Evolutionary conservation across 2,113 vertebrate genomes (phyloP).

Genomic region (Myrmecobius fasciatus): DNA sequence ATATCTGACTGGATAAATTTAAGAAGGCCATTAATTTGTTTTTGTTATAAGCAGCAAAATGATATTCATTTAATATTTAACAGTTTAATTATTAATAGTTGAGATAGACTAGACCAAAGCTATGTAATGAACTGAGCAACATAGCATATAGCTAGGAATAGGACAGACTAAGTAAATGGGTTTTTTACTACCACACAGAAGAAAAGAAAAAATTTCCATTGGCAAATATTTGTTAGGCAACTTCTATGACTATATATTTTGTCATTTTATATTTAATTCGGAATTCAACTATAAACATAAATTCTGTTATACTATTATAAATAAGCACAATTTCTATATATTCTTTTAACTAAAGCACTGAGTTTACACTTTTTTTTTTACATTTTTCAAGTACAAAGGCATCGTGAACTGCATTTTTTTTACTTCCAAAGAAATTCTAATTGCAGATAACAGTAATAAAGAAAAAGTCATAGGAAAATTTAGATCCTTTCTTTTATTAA

Average conservation of each 20-base stretch:
- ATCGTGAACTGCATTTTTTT: background rate
- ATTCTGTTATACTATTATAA: background rate
- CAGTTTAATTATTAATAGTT: background rate
- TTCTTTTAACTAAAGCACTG: background rate
- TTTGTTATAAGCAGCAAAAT: background rate
- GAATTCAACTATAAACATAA: conserved; percentile 1
- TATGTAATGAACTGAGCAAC: background rate
- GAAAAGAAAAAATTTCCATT: background rate
- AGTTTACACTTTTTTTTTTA: background rate
- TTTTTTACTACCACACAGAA: background rate
- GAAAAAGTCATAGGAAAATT: background rate
- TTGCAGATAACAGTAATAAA: background rate
- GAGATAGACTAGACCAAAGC: background rate
- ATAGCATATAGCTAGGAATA: background rate
- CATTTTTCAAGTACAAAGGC: background rate
- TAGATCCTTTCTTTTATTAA: background rate
- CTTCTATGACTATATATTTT: background rate
- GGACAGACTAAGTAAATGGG: background rate
- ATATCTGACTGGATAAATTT: background rate
- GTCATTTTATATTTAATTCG: background rate
- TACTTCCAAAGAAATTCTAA: background rate
- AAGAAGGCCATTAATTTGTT: background rate
- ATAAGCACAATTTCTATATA: background rate
- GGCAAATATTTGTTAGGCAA: background rate
- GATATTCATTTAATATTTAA: conserved; percentile 2